Conservation (phyloP, 2,113 vertebrate genomes). For the Ptyas mucosa region DNA sequence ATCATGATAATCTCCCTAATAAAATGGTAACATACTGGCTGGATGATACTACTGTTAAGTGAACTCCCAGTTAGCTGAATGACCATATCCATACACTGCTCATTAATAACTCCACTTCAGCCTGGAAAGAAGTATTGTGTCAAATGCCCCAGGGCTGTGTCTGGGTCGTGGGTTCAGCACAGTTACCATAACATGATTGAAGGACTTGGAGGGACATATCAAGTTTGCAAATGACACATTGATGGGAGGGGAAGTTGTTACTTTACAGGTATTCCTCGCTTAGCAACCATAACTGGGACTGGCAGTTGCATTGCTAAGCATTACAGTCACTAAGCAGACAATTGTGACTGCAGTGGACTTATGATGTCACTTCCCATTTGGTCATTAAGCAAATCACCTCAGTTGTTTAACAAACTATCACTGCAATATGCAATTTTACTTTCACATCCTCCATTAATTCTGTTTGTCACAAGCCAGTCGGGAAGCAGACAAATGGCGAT, state of each 20-base stretch:
- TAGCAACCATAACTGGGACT: neutral
- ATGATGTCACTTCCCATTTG: neutral
- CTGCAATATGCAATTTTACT: neutral
- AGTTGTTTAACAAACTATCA: neutral
- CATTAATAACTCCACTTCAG: neutral
- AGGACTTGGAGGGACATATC: neutral
- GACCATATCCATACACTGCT: neutral
- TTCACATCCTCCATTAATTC: neutral
- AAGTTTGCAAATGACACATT: neutral
- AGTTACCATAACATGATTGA: neutral
- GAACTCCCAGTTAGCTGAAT: neutral
- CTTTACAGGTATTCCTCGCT: neutral
- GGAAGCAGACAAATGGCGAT: neutral
- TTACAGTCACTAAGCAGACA: neutral
- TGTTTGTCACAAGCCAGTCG: neutral
- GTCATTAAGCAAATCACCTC: neutral
- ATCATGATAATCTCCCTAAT: neutral
- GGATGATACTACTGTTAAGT: neutral
- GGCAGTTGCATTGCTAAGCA: neutral
- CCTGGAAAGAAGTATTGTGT: neutral
- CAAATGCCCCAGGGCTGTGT: neutral
- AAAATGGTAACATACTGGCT: neutral
- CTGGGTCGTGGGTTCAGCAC: neutral
- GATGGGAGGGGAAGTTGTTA: neutral
- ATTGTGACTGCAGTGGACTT: neutral